Percentiles rank a stretch among this genome's conserved stretches.
These are phyloP conservation scores for Oostethus manadensis DNA, from an alignment of 2,113 vertebrate genomes.

Conservation along the genomic window DNA sequence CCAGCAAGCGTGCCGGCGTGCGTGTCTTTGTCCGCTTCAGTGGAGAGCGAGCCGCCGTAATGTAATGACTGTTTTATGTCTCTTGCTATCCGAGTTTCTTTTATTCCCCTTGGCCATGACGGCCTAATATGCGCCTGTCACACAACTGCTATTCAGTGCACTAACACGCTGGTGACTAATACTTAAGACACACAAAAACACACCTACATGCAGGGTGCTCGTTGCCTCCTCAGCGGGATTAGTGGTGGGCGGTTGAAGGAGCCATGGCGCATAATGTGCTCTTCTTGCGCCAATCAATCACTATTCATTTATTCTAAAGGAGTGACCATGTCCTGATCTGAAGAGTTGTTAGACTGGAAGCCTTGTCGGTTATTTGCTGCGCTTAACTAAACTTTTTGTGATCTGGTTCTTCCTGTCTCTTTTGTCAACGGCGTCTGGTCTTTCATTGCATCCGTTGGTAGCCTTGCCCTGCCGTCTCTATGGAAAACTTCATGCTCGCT, in stretches of 20 bases:
- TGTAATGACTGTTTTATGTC: slow-evolving; percentile 65
- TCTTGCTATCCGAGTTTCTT: slow-evolving; percentile 53
- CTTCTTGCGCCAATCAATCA: slow-evolving; percentile 66
- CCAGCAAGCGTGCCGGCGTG: slow-evolving; percentile 21
- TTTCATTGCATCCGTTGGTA: slow-evolving; percentile 30
- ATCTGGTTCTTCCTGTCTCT: slow-evolving; percentile 33
- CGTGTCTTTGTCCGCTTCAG: slow-evolving; percentile 52
- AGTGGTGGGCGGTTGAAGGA: slow-evolving; percentile 61
- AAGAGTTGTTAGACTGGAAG: slow-evolving; percentile 46
- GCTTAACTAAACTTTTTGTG: slow-evolving; percentile 50
- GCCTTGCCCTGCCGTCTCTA: not conserved
- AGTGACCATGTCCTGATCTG: slow-evolving; percentile 55
- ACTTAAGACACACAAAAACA: slow-evolving; percentile 63
- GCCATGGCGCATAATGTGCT: slow-evolving; percentile 52
- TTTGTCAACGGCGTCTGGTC: slow-evolving; percentile 23
- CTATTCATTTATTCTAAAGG: slow-evolving; percentile 66
- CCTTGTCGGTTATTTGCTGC: slow-evolving; percentile 46
- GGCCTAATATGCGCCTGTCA: slow-evolving; percentile 70
- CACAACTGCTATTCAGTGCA: slow-evolving; percentile 54
- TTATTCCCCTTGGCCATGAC: slow-evolving; percentile 59
- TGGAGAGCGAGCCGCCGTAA: slow-evolving; percentile 28
- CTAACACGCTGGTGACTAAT: slow-evolving; percentile 54
- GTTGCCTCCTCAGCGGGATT: slow-evolving; percentile 42
- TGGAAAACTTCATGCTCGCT: not conserved
- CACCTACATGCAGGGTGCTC: slow-evolving; percentile 44